Evolutionary conservation across 2,797 vertebrate genomes (phyloP).

Genomic region (Tokudaia muenninki): DNA sequence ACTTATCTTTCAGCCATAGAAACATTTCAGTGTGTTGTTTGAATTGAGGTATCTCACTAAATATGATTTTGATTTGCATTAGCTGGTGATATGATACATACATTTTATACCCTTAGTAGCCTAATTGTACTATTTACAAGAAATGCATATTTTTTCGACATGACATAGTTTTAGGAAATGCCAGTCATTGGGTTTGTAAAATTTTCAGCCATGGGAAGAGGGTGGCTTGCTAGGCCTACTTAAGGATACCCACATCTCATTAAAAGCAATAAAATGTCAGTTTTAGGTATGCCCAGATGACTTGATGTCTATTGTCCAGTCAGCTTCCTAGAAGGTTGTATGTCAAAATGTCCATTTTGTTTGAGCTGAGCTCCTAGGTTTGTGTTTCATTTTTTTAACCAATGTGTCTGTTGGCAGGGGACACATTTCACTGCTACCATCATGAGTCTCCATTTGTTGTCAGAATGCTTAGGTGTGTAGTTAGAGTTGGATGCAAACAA

Average conservation of each 20-base stretch:
- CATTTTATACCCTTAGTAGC: not conserved
- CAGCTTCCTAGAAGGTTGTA: not conserved
- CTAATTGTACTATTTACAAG: not conserved
- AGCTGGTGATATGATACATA: not conserved
- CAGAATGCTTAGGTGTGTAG: not conserved
- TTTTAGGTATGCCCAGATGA: not conserved
- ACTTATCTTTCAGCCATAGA: not conserved
- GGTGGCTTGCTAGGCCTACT: not conserved
- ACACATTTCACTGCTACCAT: not conserved
- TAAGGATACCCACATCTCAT: not conserved
- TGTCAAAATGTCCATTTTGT: not conserved
- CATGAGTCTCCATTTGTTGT: not conserved
- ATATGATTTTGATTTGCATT: not conserved
- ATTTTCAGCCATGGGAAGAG: not conserved
- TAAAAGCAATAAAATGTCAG: slow-evolving; percentile 9
- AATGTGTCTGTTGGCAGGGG: not conserved
- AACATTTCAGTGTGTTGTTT: not conserved
- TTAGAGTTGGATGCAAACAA: not conserved
- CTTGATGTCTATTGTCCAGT: not conserved
- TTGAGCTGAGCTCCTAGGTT: slow-evolving; percentile 39
- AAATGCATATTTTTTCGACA: not conserved
- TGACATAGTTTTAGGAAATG: not conserved
- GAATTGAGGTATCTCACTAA: not conserved
- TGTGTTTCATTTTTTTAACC: slow-evolving; percentile 28
- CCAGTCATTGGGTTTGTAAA: not conserved